Conservation (phyloP, 2,888 invertebrate species). For the Acleris literana region DNA sequence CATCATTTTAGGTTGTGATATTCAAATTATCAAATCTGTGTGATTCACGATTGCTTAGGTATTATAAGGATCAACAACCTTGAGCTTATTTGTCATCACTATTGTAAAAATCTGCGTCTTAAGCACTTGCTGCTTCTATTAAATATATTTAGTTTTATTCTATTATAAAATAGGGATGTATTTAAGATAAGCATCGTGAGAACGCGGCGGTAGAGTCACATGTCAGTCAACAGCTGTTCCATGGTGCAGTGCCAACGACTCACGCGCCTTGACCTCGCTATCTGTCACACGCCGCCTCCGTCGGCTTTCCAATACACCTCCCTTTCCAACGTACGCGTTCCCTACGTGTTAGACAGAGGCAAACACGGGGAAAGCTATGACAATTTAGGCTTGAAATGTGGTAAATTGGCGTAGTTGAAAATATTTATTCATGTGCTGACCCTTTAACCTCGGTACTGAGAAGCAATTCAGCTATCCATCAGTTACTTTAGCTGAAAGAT, state of each 20-base stretch:
- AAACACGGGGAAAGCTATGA: constrained; percentile 41
- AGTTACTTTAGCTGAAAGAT: background rate
- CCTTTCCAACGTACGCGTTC: constrained; percentile 22
- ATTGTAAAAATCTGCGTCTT: background rate
- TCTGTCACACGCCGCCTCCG: constrained; percentile 54
- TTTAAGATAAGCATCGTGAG: constrained; percentile 35
- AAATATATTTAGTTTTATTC: too few species aligned
- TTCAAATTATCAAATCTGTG: background rate
- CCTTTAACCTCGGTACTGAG: constrained; percentile 6
- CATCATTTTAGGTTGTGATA: constrained; percentile 5
- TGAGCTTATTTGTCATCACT: background rate
- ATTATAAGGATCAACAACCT: background rate
- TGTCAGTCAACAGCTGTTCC: constrained; percentile 50
- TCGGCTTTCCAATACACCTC: constrained; percentile 45
- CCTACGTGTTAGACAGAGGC: constrained; percentile 40
- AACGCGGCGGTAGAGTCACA: constrained; percentile 39
- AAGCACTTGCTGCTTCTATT: background rate
- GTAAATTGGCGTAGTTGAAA: constrained; percentile 41
- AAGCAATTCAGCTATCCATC: constrained; percentile 14
- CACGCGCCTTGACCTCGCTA: constrained; percentile 71
- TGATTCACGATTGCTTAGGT: constrained; percentile 1
- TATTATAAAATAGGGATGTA: too few species aligned
- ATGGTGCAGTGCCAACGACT: constrained; percentile 73
- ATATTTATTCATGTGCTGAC: constrained; percentile 17
- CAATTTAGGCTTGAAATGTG: constrained; percentile 37